These are phyloP conservation scores for Gryllus longicercus DNA, from an alignment of 2,888 invertebrate genomes.

Conservation along the genomic window DNA sequence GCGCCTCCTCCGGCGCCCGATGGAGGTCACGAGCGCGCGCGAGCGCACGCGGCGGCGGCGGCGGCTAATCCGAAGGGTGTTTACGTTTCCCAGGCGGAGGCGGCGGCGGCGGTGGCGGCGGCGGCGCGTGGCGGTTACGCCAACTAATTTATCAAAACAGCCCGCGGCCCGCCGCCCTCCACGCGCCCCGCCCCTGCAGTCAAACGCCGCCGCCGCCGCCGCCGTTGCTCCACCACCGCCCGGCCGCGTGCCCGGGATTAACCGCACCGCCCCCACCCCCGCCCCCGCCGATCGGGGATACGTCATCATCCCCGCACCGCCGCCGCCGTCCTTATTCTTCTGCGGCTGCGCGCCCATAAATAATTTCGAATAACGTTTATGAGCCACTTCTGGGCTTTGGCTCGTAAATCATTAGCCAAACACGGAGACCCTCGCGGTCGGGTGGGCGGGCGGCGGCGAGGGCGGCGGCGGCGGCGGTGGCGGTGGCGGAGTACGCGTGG, in stretches of 20 bases:
- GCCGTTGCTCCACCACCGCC: background rate
- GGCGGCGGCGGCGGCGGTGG: too few species aligned
- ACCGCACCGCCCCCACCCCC: background rate
- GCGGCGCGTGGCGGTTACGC: background rate
- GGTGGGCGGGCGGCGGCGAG: too few species aligned
- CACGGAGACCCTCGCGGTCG: background rate
- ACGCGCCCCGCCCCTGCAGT: background rate
- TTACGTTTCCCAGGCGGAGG: background rate
- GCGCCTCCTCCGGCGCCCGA: too few species aligned
- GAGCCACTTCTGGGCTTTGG: constrained; percentile 9
- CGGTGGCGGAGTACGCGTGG: too few species aligned
- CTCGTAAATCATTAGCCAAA: constrained; percentile 17
- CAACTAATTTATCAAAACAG: constrained; percentile 17
- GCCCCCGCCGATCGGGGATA: background rate
- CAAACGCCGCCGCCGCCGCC: background rate
- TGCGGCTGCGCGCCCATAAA: background rate
- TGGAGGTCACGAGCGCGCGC: background rate
- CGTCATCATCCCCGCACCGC: background rate
- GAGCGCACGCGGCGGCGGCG: background rate
- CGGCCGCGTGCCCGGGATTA: background rate
- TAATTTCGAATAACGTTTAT: constrained; percentile 2
- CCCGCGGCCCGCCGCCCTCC: background rate
- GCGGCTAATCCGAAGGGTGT: background rate
- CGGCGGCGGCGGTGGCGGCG: background rate
- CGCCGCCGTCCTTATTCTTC: constrained; percentile 8